A percentile compares a stretch with the other conserved stretches of the same genome.
Evolutionary conservation across 1,140 invertebrate genomes (phyloP).

Genomic region (Palaemon carinicauda): DNA sequence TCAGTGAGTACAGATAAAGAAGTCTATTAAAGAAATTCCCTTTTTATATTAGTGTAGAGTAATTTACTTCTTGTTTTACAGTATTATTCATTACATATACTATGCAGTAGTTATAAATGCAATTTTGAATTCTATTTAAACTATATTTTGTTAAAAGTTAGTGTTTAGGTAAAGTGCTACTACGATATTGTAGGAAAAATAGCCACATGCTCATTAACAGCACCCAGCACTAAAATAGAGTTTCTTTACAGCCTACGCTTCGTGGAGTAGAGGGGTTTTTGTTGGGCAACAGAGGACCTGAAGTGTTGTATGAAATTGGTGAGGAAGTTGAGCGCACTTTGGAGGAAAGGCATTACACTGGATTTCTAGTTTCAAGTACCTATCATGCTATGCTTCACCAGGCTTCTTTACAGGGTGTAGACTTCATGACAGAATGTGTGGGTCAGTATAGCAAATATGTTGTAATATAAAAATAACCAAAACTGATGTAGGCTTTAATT

Average conservation of each 20-base stretch:
- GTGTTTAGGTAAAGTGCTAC: background rate
- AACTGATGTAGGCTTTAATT: no score
- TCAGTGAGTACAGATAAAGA: no score
- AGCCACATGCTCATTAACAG: background rate
- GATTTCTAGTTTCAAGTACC: slow-evolving; percentile 85
- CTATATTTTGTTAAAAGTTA: no score
- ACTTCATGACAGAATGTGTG: slow-evolving; percentile 71
- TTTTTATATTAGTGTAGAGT: background rate
- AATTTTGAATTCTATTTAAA: no score
- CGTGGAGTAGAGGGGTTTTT: slow-evolving; percentile 89
- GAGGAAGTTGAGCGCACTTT: slow-evolving; percentile 79
- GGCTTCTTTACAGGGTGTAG: slow-evolving; percentile 71
- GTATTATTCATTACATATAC: background rate
- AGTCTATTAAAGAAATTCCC: no score
- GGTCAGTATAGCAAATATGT: slow-evolving; percentile 31
- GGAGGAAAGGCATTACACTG: slow-evolving; percentile 87
- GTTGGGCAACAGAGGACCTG: slow-evolving; percentile 84
- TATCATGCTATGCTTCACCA: slow-evolving; percentile 75
- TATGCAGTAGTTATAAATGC: background rate
- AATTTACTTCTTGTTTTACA: background rate
- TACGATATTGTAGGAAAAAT: no score
- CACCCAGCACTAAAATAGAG: background rate
- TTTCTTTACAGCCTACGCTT: slow-evolving; percentile 62
- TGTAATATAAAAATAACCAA: no score
- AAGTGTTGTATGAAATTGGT: slow-evolving; percentile 88